These are phyloP conservation scores for Stegophylla sp. DNA, from an alignment of 2,888 invertebrate genomes.

Conservation along the genomic window DNA sequence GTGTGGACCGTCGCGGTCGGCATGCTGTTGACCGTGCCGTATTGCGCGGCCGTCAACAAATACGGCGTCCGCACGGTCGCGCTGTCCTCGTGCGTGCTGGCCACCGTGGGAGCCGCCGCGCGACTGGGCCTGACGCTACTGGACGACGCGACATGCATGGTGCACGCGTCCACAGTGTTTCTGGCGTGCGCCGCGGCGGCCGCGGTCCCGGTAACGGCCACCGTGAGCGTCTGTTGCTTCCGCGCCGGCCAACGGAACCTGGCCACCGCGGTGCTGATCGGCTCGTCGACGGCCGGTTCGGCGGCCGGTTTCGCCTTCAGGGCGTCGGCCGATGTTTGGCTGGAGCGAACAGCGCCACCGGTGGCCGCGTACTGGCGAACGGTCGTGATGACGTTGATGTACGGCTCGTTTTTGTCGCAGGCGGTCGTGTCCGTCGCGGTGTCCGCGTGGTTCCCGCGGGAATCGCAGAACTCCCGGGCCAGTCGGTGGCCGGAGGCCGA, in stretches of 20 bases:
- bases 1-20: neutral
- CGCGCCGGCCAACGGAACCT: conserved; percentile 4
- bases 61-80: no score
- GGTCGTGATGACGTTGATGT: neutral
- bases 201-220: conserved; percentile 8
- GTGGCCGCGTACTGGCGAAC: neutral
- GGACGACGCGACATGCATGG: neutral
- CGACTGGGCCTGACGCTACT: neutral
- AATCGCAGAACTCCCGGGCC: no score
- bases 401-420: neutral
- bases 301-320: neutral
- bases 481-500: no score
- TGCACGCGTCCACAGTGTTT: conserved; percentile 17
- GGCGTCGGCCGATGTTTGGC: neutral
- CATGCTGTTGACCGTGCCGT: neutral
- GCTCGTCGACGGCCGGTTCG: neutral
- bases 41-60: neutral
- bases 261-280: neutral
- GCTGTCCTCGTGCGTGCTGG: conserved; percentile 3
- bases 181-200: conserved; percentile 10
- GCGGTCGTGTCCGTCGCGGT: neutral
- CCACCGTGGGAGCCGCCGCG: neutral
- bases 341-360: neutral
- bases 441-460: neutral
- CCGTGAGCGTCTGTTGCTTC: conserved; percentile 33